These are phyloP conservation scores for Chelonia mydas DNA, from an alignment of 2,797 vertebrate species.

Conservation along the genomic window DNA sequence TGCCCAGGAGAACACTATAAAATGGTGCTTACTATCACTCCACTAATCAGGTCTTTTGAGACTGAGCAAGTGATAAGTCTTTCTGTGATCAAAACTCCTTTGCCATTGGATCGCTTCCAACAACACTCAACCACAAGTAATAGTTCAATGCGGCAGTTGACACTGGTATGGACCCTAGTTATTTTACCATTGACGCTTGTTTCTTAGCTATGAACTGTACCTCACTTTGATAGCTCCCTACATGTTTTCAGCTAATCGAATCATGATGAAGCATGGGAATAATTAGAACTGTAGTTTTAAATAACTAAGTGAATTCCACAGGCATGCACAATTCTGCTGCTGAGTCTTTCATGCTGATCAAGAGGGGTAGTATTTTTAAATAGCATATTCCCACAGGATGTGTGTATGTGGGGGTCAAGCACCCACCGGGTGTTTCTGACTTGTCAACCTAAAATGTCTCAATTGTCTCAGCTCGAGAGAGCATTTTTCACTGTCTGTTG, in stretches of 20 bases:
- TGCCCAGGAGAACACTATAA: fast-evolving
- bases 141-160: neutral
- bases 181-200: constrained; percentile 50
- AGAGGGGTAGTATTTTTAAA: constrained; percentile 23
- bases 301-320: constrained; percentile 62
- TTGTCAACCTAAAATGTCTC: constrained; percentile 2
- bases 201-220: neutral
- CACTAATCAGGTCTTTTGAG: neutral
- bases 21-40: neutral
- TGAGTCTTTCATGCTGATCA: constrained; percentile 54
- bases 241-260: constrained; percentile 66
- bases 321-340: constrained; percentile 52
- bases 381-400: neutral
- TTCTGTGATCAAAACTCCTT: neutral
- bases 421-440: constrained; percentile 34
- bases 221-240: constrained; percentile 38
- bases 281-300: constrained; percentile 72
- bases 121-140: neutral
- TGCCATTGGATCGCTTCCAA: neutral
- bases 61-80: neutral
- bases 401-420: neutral
- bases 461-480: neutral
- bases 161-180: fast-evolving
- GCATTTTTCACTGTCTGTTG: neutral
- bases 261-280: constrained; percentile 70